These are phyloP conservation scores for Psittacula derbiana DNA, from an alignment of 2,797 vertebrate genomes.

Conservation along the genomic window DNA sequence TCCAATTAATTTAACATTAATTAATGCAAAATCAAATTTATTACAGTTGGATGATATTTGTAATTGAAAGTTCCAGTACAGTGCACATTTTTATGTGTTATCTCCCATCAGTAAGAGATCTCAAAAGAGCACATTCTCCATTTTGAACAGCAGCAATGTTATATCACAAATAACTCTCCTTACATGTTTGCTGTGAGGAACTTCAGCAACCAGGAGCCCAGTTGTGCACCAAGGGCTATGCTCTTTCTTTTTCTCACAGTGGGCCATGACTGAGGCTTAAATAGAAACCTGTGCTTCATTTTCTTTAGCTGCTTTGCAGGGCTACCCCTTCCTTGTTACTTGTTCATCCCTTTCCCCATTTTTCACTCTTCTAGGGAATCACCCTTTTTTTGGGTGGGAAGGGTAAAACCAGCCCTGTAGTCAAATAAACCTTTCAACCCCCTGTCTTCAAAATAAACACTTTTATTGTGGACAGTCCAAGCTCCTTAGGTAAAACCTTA, in stretches of 20 bases:
- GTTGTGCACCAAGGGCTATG: neutral
- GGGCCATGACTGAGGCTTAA: neutral
- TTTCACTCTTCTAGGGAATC: neutral
- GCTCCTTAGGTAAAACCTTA: slow-evolving; percentile 83
- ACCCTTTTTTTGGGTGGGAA: neutral
- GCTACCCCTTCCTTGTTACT: neutral
- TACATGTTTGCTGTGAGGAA: neutral
- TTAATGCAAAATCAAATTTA: slow-evolving; percentile 33
- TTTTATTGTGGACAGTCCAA: slow-evolving; percentile 75
- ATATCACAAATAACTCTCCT: neutral
- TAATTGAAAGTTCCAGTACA: slow-evolving; percentile 23
- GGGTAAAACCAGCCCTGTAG: neutral
- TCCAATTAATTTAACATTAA: slow-evolving; percentile 36
- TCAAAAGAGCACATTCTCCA: slow-evolving; percentile 22
- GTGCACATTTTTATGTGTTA: slow-evolving; percentile 51
- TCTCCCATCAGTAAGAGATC: slow-evolving; percentile 24
- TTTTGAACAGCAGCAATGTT: neutral
- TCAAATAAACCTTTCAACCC: slow-evolving; percentile 64
- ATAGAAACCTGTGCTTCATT: neutral
- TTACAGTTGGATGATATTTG: slow-evolving; percentile 16
- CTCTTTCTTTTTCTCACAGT: neutral
- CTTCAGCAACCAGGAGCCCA: neutral
- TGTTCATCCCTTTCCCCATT: neutral
- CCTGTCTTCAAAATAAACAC: slow-evolving; percentile 78
- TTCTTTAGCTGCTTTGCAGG: neutral